Evolutionary conservation across 2,113 vertebrate genomes (phyloP).

Genomic region (Loxodonta africana): DNA sequence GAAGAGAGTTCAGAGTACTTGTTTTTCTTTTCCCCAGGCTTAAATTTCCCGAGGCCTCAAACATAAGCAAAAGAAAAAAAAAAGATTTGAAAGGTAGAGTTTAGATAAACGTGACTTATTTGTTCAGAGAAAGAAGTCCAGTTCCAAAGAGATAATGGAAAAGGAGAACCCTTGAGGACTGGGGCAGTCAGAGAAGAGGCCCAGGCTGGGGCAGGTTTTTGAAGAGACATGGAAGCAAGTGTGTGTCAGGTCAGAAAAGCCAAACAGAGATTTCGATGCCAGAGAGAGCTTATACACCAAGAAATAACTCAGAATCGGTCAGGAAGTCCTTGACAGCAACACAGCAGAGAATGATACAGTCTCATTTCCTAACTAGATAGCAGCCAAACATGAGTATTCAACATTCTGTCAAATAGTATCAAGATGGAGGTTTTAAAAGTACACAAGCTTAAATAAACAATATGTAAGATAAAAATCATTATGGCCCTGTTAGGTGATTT

Average conservation of each 20-base stretch:
- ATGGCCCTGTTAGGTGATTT: neutral
- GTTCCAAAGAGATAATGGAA: constrained; percentile 45
- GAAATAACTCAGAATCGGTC: constrained; percentile 8
- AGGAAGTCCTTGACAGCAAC: neutral
- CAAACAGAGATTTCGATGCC: neutral
- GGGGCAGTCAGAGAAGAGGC: neutral
- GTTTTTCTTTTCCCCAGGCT: constrained; percentile 67
- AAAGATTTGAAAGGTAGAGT: constrained; percentile 55
- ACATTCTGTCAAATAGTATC: neutral
- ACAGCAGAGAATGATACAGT: neutral
- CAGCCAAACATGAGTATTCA: neutral
- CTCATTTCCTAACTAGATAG: neutral
- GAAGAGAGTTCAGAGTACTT: constrained; percentile 59
- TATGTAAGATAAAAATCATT: constrained; percentile 12
- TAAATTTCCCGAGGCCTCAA: constrained; percentile 73
- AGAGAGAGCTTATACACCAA: neutral
- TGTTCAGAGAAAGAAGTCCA: constrained; percentile 39
- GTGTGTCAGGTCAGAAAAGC: neutral
- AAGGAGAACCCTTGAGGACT: neutral
- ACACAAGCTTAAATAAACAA: neutral
- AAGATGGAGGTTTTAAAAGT: constrained; percentile 13
- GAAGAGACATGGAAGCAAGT: neutral
- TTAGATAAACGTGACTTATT: constrained; percentile 57
- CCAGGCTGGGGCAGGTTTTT: neutral
- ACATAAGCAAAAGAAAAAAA: constrained; percentile 42